These are phyloP conservation scores for Athripsodes cinereus DNA, from an alignment of 2,888 invertebrate genomes.

Conservation along the genomic window DNA sequence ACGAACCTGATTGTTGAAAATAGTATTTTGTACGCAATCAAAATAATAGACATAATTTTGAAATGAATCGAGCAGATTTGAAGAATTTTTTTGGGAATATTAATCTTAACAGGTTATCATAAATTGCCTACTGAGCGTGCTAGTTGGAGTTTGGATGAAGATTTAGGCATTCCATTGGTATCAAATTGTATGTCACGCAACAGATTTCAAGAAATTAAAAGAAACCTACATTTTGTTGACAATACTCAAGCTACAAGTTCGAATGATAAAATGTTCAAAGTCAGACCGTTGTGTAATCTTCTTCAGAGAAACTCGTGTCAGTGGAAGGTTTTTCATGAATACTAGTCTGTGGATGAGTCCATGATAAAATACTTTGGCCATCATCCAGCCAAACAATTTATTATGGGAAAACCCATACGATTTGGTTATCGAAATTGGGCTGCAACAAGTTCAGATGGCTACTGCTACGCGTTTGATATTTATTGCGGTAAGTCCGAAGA, in stretches of 20 bases:
- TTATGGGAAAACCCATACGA: slow-evolving; percentile 30
- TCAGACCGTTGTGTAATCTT: background rate
- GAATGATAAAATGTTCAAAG: background rate
- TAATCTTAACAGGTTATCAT: no score
- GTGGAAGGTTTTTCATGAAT: slow-evolving; percentile 28
- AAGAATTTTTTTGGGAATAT: no score
- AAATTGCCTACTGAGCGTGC: slow-evolving; percentile 30
- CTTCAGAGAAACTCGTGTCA: slow-evolving; percentile 27
- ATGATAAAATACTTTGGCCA: slow-evolving; percentile 30
- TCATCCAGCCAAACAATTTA: slow-evolving; percentile 30
- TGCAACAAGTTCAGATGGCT: slow-evolving; percentile 28
- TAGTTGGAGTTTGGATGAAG: slow-evolving; percentile 32
- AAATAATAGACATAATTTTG: no score
- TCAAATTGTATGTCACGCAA: slow-evolving; percentile 28
- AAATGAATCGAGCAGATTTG: no score
- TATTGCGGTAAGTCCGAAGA: slow-evolving; percentile 24
- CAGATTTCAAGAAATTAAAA: no score
- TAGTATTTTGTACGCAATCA: no score
- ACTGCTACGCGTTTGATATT: slow-evolving; percentile 29
- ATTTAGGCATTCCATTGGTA: slow-evolving; percentile 30
- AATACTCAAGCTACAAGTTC: no score
- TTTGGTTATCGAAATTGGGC: slow-evolving; percentile 32
- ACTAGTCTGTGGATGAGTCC: slow-evolving; percentile 29
- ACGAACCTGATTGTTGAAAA: no score
- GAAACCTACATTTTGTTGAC: no score